Base-by-base conservation (phyloP, 2,113 vertebrate genomes). In the Romanogobio albipinnatus region DNA sequence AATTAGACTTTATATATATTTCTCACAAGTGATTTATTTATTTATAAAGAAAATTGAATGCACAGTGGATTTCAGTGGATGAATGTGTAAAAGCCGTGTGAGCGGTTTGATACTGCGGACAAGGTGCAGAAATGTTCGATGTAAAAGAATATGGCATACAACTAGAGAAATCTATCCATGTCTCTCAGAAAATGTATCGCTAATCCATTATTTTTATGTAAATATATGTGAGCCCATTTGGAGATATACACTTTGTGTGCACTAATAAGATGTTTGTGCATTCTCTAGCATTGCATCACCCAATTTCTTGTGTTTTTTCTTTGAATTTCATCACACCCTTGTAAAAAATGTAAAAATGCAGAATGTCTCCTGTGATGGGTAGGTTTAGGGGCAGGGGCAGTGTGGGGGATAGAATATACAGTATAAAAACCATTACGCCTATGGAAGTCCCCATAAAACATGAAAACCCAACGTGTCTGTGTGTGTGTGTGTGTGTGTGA, bases 101-200 rank as follows among this genome's bases (percentile, higher is more conserved):
- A 68, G 84, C 26, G 33, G 4, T 36, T 39, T 19, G 43, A 29
- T 74, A n/a, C 17, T 24, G 10, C 62, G 19, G 56, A 39, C 17
- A 39, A 39, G 43, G 8, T 26, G 56, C 43, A 13, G 66, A 64
- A 49, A 66, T 74, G 53, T 53, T 81, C 86, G 75, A 66, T 81
- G 85, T 86, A 82, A 77, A 68, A 56, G 17, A 22, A 43, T 5
- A 36, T 66, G 17, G 33, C 53, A 58, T 51, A 2, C 45, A 43
- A 89, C 88, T 58, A 0, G 71, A 86, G 86, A 90, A 88, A 86
- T 84, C 10, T 24, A 86, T 84, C 13, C n/a, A 5, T 56, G 51
- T 85, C 87, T 83, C 87, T 91, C 85, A 90, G 76, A 87, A 91
- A 90, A 86, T 87, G 1, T 86, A 86, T 89, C 14, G 0, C 66